Evolutionary conservation across 2,797 vertebrate genomes (phyloP).

Genomic region (Clangula hyemalis): DNA sequence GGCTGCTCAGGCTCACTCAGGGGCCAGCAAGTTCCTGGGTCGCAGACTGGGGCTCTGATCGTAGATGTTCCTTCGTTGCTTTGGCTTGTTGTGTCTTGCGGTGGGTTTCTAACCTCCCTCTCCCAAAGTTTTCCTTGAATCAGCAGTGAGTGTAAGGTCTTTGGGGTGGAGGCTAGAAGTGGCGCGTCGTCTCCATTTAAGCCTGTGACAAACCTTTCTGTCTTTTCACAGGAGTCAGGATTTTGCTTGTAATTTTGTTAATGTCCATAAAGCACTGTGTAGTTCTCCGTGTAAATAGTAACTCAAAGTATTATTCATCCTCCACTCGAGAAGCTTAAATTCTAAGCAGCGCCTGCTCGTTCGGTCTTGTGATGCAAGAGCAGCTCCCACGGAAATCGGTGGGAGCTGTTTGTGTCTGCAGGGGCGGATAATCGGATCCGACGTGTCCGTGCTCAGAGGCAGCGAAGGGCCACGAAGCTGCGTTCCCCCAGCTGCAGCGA

Average conservation of each 20-base stretch:
- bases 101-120: neutral
- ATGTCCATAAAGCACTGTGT: neutral
- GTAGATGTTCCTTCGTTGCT: neutral
- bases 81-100: neutral
- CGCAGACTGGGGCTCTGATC: neutral
- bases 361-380: neutral
- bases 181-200: rapidly evolving
- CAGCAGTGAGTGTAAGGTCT: rapidly evolving
- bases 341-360: neutral
- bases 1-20: no score
- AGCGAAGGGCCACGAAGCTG: neutral
- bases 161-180: neutral
- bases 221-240: neutral
- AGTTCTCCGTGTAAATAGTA: neutral
- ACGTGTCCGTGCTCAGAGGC: neutral
- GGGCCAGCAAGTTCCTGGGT: neutral
- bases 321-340: neutral
- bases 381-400: neutral
- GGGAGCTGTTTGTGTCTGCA: neutral
- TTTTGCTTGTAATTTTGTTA: neutral
- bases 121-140: neutral
- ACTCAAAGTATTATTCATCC: neutral
- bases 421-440: neutral
- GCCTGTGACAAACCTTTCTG: rapidly evolving
- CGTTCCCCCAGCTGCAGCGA: neutral